Conservation (phyloP, 2,888 invertebrate species). For the Hyalella azteca region DNA sequence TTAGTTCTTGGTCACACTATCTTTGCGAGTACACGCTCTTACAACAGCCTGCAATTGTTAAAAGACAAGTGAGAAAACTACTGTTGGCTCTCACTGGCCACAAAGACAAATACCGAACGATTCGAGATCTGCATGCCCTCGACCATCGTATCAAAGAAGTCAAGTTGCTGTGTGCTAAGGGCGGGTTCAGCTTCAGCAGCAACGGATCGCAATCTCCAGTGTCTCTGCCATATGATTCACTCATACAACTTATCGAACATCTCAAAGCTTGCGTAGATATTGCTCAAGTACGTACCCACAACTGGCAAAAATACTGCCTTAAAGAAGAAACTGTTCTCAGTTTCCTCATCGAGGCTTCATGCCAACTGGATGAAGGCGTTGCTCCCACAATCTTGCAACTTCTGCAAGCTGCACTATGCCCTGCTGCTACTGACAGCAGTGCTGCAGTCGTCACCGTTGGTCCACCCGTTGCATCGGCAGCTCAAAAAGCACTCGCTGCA, state of each 20-base stretch:
- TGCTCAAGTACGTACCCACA: constrained; percentile 82
- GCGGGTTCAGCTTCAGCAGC: constrained; percentile 55
- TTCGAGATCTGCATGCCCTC: constrained; percentile 90
- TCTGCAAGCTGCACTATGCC: constrained; percentile 85
- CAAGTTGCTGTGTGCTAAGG: constrained; percentile 60
- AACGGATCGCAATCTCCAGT: constrained; percentile 60
- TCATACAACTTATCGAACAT: constrained; percentile 94
- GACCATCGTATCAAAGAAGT: constrained; percentile 80
- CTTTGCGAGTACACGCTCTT: constrained; percentile 96
- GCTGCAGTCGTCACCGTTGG: not conserved
- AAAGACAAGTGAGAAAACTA: constrained; percentile 85
- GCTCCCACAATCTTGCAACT: constrained; percentile 89
- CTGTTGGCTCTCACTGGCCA: constrained; percentile 91
- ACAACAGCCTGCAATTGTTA: constrained; percentile 77
- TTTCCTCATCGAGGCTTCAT: constrained; percentile 79
- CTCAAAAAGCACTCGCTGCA: constrained; percentile 14
- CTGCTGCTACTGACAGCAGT: constrained; percentile 2
- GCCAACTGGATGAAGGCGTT: constrained; percentile 85
- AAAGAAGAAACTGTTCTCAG: constrained; percentile 70
- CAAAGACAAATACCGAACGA: constrained; percentile 92
- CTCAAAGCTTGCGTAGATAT: constrained; percentile 93
- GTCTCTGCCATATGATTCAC: constrained; percentile 80
- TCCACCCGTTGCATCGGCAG: not conserved
- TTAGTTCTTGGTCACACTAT: constrained; percentile 73
- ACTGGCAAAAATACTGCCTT: constrained; percentile 58